Evolutionary conservation across 2,888 invertebrate species (phyloP).

Genomic region (Artemia sp.): DNA sequence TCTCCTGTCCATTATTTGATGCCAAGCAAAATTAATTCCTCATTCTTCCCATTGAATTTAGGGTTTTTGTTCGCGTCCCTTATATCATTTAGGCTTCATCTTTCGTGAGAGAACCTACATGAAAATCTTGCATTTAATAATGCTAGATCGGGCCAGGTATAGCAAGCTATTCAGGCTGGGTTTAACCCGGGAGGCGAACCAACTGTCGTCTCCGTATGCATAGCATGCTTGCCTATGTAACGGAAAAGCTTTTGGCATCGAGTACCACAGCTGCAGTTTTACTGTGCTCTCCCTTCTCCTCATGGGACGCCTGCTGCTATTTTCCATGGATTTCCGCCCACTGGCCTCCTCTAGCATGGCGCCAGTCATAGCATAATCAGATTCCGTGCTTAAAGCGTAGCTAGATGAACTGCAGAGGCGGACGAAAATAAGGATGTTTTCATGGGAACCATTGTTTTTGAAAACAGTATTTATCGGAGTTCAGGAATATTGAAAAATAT

Average conservation of each 20-base stretch:
- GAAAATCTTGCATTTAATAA: background rate
- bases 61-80: slow-evolving; percentile 14
- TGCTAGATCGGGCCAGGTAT: slow-evolving; percentile 1
- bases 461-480: no score
- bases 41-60: background rate
- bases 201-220: slow-evolving; percentile 12
- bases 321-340: slow-evolving; percentile 16
- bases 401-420: background rate
- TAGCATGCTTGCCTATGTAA: slow-evolving; percentile 7
- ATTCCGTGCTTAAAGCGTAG: slow-evolving; percentile 9
- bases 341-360: slow-evolving; percentile 1
- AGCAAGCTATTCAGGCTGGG: slow-evolving; percentile 14
- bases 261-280: slow-evolving; percentile 11
- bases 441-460: background rate
- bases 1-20: background rate
- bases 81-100: slow-evolving; percentile 7
- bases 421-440: background rate
- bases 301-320: slow-evolving; percentile 13
- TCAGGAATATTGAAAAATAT: slow-evolving; percentile 4
- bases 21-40: slow-evolving; percentile 11
- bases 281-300: slow-evolving; percentile 12
- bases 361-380: slow-evolving; percentile 15
- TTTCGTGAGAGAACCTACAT: background rate
- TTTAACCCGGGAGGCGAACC: slow-evolving; percentile 12
- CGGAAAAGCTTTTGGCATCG: slow-evolving; percentile 12